Evolutionary conservation across 2,113 vertebrate genomes (phyloP).

Genomic region (Clinocottus analis): DNA sequence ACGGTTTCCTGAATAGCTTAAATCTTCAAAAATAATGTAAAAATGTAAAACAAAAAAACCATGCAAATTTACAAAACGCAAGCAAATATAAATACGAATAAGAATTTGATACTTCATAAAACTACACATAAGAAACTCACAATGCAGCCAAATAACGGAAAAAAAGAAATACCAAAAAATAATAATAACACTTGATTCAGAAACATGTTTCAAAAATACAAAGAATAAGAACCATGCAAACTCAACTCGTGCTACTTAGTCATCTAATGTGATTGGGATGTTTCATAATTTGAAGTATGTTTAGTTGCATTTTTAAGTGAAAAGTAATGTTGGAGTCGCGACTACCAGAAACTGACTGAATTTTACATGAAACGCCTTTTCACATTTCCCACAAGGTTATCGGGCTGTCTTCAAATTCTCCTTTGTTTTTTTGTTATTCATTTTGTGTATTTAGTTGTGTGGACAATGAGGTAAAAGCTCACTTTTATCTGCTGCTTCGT

Average conservation of each 20-base stretch:
- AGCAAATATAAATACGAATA: background rate
- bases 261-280: background rate
- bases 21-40: background rate
- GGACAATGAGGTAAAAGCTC: no score
- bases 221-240: background rate
- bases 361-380: background rate
- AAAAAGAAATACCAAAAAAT: no score
- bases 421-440: background rate
- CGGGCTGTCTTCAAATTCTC: background rate
- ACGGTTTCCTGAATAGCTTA: background rate
- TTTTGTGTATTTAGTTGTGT: background rate
- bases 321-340: background rate
- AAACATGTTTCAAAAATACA: background rate
- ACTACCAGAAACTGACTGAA: background rate
- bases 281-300: background rate
- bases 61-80: background rate
- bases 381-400: background rate
- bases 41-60: background rate
- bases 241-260: no score
- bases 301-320: background rate
- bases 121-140: background rate
- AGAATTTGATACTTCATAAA: background rate
- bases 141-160: background rate
- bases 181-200: background rate
- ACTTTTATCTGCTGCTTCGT: background rate